Conservation (phyloP, 2,113 vertebrate genomes). For the Ondatra zibethicus region DNA sequence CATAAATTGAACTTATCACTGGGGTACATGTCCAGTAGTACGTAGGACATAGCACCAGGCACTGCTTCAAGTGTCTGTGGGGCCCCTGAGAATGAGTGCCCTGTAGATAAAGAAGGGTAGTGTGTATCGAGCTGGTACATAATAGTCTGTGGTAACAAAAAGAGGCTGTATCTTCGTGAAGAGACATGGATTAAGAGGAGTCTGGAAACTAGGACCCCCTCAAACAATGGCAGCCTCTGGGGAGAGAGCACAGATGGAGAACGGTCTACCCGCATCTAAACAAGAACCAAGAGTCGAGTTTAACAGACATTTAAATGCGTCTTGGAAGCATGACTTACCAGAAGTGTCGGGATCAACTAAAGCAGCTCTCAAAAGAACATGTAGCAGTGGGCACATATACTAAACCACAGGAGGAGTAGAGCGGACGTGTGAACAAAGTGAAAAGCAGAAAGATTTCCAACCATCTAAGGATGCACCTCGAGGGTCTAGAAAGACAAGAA, state of each 20-base stretch:
- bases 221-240: not conserved
- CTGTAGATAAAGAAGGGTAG: not conserved
- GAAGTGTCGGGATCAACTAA: not conserved
- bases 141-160: not conserved
- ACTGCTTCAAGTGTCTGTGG: not conserved
- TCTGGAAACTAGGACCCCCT: not conserved
- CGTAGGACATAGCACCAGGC: not conserved
- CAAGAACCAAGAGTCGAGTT: not conserved
- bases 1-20: not conserved
- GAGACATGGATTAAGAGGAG: not conserved
- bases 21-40: fast-evolving
- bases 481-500: not conserved
- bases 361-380: not conserved
- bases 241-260: not conserved
- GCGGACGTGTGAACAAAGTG: not conserved
- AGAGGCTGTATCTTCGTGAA: not conserved
- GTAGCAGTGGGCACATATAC: too few relatives aligned
- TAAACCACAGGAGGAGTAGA: not conserved
- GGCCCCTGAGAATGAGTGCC: too few relatives aligned
- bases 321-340: not conserved
- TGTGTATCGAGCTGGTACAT: not conserved
- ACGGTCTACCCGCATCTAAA: not conserved
- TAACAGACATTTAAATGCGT: not conserved
- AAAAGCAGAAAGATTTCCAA: not conserved
- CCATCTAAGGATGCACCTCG: not conserved